phyloP scores from a whole-genome alignment of 2,888 invertebrate genomes.

The Tetragonisca angustula region DNA sequence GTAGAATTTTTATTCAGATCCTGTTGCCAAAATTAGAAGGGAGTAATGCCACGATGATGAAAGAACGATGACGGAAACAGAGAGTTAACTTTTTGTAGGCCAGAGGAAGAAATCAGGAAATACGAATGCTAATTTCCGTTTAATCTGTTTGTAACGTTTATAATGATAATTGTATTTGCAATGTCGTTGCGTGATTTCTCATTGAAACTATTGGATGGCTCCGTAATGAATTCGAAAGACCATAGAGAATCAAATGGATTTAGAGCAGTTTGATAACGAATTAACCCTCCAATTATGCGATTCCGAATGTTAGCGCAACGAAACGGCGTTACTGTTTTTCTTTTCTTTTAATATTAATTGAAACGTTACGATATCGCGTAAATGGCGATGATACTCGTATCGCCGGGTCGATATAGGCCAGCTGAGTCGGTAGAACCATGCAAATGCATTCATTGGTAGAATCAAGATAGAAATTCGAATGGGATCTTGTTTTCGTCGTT shows the following conservation, averaged over 20 bases:
- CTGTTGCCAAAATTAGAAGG: not conserved
- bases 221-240: no score
- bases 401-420: not conserved
- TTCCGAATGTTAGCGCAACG: not conserved
- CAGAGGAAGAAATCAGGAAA: no score
- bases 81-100: not conserved
- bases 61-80: not conserved
- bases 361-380: not conserved
- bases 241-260: not conserved
- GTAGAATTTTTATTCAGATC: not conserved
- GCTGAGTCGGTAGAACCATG: not conserved
- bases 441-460: not conserved
- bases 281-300: not conserved
- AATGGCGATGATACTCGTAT: not conserved
- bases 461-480: not conserved
- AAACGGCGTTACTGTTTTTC: no score
- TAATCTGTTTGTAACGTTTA: no score
- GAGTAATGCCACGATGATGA: not conserved
- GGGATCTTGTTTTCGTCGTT: not conserved
- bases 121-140: no score
- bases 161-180: no score
- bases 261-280: not conserved
- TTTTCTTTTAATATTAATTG: not conserved
- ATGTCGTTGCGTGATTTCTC: no score
- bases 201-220: no score